Conservation (phyloP, 2,113 vertebrate species). For the Eonycteris spelaea region DNA sequence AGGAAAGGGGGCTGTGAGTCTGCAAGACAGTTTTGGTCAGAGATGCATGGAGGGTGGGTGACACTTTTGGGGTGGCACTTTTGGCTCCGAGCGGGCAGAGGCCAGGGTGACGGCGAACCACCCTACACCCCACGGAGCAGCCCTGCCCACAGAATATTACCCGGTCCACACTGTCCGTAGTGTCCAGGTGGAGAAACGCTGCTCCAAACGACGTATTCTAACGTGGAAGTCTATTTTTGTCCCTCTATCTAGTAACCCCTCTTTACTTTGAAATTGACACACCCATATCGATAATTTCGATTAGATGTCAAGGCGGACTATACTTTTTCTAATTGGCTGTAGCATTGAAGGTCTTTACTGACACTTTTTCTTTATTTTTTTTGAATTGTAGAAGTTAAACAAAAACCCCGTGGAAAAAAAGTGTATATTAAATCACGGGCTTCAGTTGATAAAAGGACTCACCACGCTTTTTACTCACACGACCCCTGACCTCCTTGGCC, state of each 20-base stretch:
- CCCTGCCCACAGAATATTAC: accelerated
- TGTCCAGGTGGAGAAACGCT: not conserved
- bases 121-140: not conserved
- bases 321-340: not conserved
- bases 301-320: not conserved
- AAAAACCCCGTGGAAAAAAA: not conserved
- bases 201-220: not conserved
- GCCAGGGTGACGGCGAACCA: accelerated
- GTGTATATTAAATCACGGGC: too few species aligned
- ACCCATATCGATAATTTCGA: not conserved
- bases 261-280: not conserved
- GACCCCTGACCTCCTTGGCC: not conserved
- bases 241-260: too few species aligned
- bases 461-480: not conserved
- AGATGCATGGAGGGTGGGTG: accelerated
- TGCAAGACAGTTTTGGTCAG: not conserved
- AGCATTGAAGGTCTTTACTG: not conserved
- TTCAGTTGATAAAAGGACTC: not conserved
- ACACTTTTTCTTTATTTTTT: not conserved
- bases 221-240: not conserved
- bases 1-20: not conserved
- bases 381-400: not conserved
- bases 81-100: accelerated
- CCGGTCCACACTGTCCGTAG: accelerated
- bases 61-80: not conserved